Evolutionary conservation across 2,113 vertebrate genomes (phyloP).

Genomic region (Panthera leo): DNA sequence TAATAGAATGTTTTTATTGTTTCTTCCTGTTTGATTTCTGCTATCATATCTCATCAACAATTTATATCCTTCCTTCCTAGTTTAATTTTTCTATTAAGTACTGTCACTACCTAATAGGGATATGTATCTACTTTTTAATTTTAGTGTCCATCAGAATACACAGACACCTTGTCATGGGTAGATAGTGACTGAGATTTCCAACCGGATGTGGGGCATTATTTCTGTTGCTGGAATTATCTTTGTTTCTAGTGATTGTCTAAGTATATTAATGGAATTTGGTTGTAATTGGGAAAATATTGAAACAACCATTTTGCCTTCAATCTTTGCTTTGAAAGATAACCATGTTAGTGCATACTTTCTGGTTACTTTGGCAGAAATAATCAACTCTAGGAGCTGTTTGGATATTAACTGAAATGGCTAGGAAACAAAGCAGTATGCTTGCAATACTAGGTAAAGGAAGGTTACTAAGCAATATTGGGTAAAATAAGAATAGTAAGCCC

Average conservation of each 20-base stretch:
- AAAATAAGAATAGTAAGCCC: not conserved
- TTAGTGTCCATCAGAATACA: not conserved
- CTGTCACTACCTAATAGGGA: not conserved
- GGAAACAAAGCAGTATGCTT: not conserved
- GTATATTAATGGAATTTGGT: not conserved
- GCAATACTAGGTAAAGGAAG: not conserved
- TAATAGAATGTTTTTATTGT: not conserved
- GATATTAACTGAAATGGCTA: not conserved
- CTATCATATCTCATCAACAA: not conserved
- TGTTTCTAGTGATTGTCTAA: not conserved
- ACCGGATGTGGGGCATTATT: not conserved
- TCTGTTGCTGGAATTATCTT: not conserved
- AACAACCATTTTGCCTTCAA: not conserved
- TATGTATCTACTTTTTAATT: not conserved
- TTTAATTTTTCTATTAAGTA: not conserved
- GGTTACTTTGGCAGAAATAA: not conserved
- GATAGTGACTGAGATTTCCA: not conserved
- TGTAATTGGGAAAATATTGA: not conserved
- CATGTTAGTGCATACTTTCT: not conserved
- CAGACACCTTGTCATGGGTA: not conserved
- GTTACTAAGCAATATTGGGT: not conserved
- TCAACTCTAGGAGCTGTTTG: too few species aligned
- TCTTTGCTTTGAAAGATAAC: not conserved
- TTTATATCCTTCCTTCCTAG: not conserved
- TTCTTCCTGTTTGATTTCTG: not conserved